Percentiles rank a stretch among this genome's conserved stretches.
Conservation (phyloP, 2,888 invertebrate genomes). For the Dolichopus griseipennis region DNA sequence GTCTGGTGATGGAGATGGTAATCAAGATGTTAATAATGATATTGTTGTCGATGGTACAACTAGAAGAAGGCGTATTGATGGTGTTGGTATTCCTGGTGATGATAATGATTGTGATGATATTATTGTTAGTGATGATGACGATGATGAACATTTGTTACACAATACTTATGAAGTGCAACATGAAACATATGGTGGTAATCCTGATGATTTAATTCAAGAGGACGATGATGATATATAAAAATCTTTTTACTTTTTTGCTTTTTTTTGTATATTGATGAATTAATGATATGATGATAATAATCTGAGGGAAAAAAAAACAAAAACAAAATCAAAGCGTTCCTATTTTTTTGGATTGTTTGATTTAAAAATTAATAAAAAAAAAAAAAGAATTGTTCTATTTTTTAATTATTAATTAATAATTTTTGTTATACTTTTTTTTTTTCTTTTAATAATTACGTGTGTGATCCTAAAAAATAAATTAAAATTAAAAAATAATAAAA, state of each 20-base stretch:
- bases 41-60: not conserved
- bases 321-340: not conserved
- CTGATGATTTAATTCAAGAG: not conserved
- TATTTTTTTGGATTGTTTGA: conserved; percentile 6
- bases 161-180: not conserved
- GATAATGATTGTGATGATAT: too few relatives aligned
- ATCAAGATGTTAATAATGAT: not conserved
- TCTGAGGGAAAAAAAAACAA: not conserved
- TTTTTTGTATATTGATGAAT: not conserved
- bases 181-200: not conserved
- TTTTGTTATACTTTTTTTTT: not conserved
- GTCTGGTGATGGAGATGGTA: not conserved
- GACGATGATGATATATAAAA: conserved; percentile 1
- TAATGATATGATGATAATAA: too few relatives aligned
- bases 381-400: not conserved
- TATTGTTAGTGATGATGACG: not conserved
- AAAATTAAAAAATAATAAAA: too few relatives aligned
- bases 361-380: not conserved
- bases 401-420: not conserved
- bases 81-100: too few relatives aligned
- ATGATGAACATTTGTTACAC: not conserved
- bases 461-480: not conserved
- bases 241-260: too few relatives aligned
- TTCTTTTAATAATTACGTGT: not conserved
- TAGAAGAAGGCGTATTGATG: not conserved